Evolutionary conservation across 1,140 invertebrate species (phyloP), one percentile per base, ranked within the genome.

Genomic region (Bombyx mandarina): DNA sequence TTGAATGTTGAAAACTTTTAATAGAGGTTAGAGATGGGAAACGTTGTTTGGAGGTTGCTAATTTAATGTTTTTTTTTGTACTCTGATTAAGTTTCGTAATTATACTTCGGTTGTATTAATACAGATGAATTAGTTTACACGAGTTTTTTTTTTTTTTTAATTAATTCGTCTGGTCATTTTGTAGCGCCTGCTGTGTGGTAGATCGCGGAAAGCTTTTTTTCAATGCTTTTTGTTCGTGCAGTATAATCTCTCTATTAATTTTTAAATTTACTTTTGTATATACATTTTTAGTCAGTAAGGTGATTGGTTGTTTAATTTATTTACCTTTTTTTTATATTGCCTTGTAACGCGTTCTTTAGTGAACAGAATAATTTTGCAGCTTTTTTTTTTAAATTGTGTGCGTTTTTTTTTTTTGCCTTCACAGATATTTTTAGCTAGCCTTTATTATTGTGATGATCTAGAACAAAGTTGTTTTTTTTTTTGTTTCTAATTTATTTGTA

Each of bases 401-500:
- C 26, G 54, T 56, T 43, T 49, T 56, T 12, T 56, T 12, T 48
- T 43, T 43, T 54, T 47, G n/a, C 45, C 50, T 61, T 48, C 55
- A 5, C 26, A 35, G 26, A 35, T 35, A 35, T 35, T 35, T 47
- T 18, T 18, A 18, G 60, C 65, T 63, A 55, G 68, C 68, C 67
- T 69, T 77, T 62, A 66, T 50, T 67, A 62, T 75, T 82, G 82
- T 82, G 82, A 84, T 84, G 75, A 26, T 9, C 26, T 8, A 75
- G 81, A 84, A 82, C 81, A 84, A 86, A 86, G 69, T 82, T 82
- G 83, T 86, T 86, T 86, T 35, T 35, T 35, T 35, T 35, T 35
- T 86, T 86, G 82, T 86, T 86, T 86, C 81, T 86, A 82, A 86
- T 86, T 86, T 86, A 86, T 86, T 86, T 84, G 79, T 86, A 82